Evolutionary conservation across 2,888 invertebrate species (phyloP).

Genomic region (Scaeva pyrastri): DNA sequence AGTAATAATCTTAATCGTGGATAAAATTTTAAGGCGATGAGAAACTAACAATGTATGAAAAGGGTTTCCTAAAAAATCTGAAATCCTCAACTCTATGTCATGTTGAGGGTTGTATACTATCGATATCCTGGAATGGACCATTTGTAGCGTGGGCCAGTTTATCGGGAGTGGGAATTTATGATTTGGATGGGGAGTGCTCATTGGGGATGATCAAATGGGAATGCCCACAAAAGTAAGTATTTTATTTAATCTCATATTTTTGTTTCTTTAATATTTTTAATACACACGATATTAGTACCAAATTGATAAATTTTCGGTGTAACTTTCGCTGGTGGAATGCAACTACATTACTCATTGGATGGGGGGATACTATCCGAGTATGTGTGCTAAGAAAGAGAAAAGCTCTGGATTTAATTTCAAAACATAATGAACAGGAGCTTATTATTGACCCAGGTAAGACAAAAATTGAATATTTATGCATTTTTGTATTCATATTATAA

Average conservation of each 20-base stretch:
- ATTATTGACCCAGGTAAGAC: constrained; percentile 92
- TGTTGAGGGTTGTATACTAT: constrained; percentile 94
- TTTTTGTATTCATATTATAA: neutral
- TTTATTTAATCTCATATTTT: neutral
- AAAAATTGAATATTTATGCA: neutral
- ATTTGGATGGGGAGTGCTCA: constrained; percentile 92
- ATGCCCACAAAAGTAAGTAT: constrained; percentile 82
- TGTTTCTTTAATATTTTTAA: no score
- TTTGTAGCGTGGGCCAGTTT: constrained; percentile 98
- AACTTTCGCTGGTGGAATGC: constrained; percentile 95
- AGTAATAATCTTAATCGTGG: neutral
- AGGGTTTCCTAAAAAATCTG: constrained; percentile 91
- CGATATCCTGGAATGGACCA: constrained; percentile 94
- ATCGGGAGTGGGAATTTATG: constrained; percentile 94
- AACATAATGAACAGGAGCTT: constrained; percentile 91
- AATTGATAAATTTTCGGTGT: constrained; percentile 88
- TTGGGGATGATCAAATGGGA: constrained; percentile 95
- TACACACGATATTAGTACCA: no score
- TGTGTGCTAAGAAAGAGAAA: constrained; percentile 93
- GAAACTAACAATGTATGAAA: constrained; percentile 93
- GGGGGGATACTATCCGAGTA: constrained; percentile 96
- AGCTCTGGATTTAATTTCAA: constrained; percentile 88
- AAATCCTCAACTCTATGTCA: constrained; percentile 91
- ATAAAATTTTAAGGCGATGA: constrained; percentile 87
- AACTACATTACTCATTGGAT: constrained; percentile 94